Base-by-base conservation (phyloP, 2,888 invertebrate species). In the Apoda limacodes region DNA sequence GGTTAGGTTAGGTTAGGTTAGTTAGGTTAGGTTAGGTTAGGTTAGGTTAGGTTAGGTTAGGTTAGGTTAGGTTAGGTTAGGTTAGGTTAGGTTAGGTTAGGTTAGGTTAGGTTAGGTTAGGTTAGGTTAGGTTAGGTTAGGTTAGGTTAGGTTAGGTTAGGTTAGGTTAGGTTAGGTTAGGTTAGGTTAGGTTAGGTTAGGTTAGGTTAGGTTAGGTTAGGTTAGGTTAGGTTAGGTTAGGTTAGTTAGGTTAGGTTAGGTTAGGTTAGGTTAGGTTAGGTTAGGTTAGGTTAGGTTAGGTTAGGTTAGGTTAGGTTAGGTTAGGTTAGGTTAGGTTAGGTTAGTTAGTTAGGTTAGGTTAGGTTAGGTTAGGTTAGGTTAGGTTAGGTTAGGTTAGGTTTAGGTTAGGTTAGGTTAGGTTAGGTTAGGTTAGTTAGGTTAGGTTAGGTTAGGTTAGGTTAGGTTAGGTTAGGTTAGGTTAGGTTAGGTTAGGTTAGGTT, bases 341-440 rank as follows among this genome's bases (percentile, higher is more conserved):
- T 32, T 37, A 37, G 37, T 33, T 33, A 33, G 37, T 33, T 37
- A 37, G 37, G 36, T 33, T 37, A 37, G 37, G 37, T 33, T 37
- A 37, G 37, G 43, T 42, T 42, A 41, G 44, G 44, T 42, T 44
- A 42, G 41, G 44, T 44, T 44, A 44, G 44, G 41, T 43, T 43
- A 44, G 41, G 43, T 41, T 43, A 43, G 43, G 41, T 41, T 43
- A 43, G 41, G 43, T 39, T 41, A 42, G n/a, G n/a, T n/a, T n/a
- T n/a, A n/a, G n/a, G n/a, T n/a, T n/a, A n/a, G n/a, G n/a, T n/a
- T n/a, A n/a, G 44, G 42, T 42, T 40, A 32, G 36, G 37, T 21
- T 33, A 36, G 37, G 37, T 33, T 37, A 37, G 37, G 37, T 34
- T 34, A 42, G 39, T 34, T 36, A 32, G 35, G 36, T 34, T 35